These are phyloP conservation scores for Hydrolagus affinis DNA, from an alignment of 2,113 vertebrate genomes.

Conservation along the genomic window DNA sequence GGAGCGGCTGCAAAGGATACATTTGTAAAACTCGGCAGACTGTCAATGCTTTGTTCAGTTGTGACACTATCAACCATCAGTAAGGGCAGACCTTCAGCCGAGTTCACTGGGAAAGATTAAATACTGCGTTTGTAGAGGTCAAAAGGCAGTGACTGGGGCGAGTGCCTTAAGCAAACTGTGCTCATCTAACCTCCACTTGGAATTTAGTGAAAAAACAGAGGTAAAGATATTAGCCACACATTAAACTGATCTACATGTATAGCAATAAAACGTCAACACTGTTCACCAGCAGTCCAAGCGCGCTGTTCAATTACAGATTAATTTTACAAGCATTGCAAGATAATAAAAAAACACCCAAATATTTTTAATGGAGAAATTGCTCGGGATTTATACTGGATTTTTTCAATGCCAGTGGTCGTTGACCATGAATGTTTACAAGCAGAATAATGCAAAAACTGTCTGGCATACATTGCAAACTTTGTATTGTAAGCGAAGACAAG, in stretches of 20 bases:
- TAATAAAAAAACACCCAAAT: not conserved
- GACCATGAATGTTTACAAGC: not conserved
- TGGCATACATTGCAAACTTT: not conserved
- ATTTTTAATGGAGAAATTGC: not conserved
- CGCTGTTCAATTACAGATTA: not conserved
- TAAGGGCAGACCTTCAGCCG: conserved; percentile 4
- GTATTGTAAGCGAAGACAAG: not conserved
- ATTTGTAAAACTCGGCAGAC: conserved; percentile 1
- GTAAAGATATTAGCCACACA: not conserved
- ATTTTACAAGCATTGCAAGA: not conserved
- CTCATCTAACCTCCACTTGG: conserved; percentile 6
- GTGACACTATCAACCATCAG: not conserved
- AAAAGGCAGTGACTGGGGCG: conserved; percentile 4
- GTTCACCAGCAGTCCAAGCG: not conserved
- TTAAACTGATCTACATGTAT: not conserved
- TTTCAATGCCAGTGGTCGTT: not conserved
- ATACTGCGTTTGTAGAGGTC: conserved; percentile 14
- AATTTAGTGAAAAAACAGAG: conserved; percentile 3
- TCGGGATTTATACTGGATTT: not conserved
- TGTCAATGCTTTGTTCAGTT: not conserved
- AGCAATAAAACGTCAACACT: not conserved
- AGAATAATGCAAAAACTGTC: not conserved
- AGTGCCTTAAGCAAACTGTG: conserved; percentile 27
- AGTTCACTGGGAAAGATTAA: conserved; percentile 2
- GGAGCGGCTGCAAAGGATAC: not conserved